phyloP scores from a whole-genome alignment of 1,140 invertebrate species.

The Zophobas atratus region DNA sequence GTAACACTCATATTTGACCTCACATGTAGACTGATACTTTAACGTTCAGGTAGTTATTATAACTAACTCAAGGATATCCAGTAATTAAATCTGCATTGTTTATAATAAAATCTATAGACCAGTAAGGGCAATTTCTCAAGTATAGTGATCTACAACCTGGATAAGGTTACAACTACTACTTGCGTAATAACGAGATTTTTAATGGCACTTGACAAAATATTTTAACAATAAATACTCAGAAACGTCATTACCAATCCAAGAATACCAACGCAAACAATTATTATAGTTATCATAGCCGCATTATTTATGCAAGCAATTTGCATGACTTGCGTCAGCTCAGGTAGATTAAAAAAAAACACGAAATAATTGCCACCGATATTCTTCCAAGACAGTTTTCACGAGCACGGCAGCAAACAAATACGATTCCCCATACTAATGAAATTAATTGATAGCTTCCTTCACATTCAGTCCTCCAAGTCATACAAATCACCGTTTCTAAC shows the following conservation, averaged over 20 bases:
- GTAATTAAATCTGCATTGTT: conserved; percentile 25
- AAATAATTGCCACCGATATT: neutral
- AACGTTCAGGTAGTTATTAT: conserved; percentile 8
- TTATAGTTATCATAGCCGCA: conserved; percentile 1
- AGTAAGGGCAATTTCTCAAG: too few species aligned
- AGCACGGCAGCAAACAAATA: neutral
- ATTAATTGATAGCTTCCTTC: conserved; percentile 33
- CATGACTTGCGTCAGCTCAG: conserved; percentile 25
- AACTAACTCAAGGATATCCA: conserved; percentile 20
- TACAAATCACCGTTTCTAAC: conserved; percentile 22
- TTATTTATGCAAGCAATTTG: conserved; percentile 29
- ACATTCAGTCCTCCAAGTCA: conserved; percentile 8
- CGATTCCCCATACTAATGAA: conserved; percentile 12
- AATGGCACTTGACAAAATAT: too few species aligned
- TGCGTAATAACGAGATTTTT: too few species aligned
- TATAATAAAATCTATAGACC: conserved; percentile 22
- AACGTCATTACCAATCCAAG: neutral
- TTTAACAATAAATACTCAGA: too few species aligned
- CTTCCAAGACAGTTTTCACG: neutral
- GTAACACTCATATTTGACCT: conserved; percentile 16
- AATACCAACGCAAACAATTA: neutral
- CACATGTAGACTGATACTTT: conserved; percentile 6
- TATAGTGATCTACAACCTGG: too few species aligned
- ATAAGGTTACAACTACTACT: too few species aligned
- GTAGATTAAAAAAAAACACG: conserved; percentile 6